phyloP scores from a whole-genome alignment of 2,113 vertebrate species.

The Pteruthius melanotis region DNA sequence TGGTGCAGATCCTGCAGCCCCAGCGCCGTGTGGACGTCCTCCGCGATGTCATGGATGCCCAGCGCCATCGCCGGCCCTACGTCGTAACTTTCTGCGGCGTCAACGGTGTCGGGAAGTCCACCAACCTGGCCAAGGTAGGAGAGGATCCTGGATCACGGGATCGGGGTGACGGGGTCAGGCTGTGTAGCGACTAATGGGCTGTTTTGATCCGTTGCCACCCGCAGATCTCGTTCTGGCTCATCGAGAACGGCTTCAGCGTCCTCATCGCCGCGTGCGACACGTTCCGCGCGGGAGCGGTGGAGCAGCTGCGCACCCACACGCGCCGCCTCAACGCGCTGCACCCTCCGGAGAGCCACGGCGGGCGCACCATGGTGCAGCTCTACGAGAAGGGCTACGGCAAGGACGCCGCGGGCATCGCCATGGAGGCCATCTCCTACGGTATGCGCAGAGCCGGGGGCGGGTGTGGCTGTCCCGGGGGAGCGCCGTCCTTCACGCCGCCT shows the following conservation, averaged over 20 bases:
- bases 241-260: slow-evolving; percentile 93
- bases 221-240: slow-evolving; percentile 96
- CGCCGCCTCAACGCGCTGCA: slow-evolving; percentile 90
- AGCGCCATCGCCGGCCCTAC: slow-evolving; percentile 85
- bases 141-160: fast-evolving
- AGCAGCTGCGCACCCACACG: slow-evolving; percentile 95
- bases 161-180: fast-evolving
- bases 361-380: slow-evolving; percentile 86
- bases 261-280: slow-evolving; percentile 97
- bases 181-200: fast-evolving
- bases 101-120: slow-evolving; percentile 96
- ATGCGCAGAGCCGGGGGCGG: fast-evolving
- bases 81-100: slow-evolving; percentile 95
- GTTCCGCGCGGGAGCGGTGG: slow-evolving; percentile 92
- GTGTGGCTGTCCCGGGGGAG: fast-evolving
- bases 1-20: slow-evolving; percentile 97
- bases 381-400: slow-evolving; percentile 98
- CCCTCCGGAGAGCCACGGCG: slow-evolving; percentile 79
- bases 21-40: slow-evolving; percentile 93
- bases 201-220: too few species aligned
- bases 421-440: slow-evolving; percentile 97
- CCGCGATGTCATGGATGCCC: slow-evolving; percentile 93
- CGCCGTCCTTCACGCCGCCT: fast-evolving
- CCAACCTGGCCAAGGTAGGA: slow-evolving; percentile 92
- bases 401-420: slow-evolving; percentile 94